These are phyloP conservation scores for Cephus spinipes DNA, from an alignment of 2,888 invertebrate species.

Conservation along the genomic window DNA sequence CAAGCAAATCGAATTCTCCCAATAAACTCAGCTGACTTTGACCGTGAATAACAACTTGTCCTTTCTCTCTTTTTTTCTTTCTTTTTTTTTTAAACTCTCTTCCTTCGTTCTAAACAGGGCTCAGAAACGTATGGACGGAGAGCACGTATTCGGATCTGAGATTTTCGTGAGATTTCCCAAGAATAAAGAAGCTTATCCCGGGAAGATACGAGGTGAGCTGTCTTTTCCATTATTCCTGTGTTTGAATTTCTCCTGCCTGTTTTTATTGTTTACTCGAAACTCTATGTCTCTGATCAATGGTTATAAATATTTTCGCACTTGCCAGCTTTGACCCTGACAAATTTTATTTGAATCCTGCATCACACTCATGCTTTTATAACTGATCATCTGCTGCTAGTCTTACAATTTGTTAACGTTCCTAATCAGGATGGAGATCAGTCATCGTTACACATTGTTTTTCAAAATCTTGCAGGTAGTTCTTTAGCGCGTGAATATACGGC, in stretches of 20 bases:
- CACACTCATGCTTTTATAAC: neutral
- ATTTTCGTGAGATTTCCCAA: constrained; percentile 70
- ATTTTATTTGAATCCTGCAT: neutral
- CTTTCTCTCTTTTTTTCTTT: neutral
- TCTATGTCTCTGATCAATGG: neutral
- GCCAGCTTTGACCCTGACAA: neutral
- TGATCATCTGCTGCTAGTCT: neutral
- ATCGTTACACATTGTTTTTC: neutral
- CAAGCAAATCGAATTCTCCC: neutral
- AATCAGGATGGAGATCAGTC: neutral
- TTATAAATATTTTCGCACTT: neutral
- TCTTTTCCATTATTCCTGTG: neutral
- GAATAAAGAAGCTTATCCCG: constrained; percentile 48
- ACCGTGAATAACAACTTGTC: constrained; percentile 6
- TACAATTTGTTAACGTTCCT: neutral
- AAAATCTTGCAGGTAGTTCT: constrained; percentile 33
- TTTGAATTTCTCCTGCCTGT: neutral
- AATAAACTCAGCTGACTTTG: neutral
- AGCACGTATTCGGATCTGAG: constrained; percentile 84
- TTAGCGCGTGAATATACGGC: constrained; percentile 42
- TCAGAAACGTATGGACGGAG: constrained; percentile 85
- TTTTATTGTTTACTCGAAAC: neutral
- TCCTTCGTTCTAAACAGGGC: constrained; percentile 71
- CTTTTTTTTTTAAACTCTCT: constrained; percentile 29
- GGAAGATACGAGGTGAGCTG: constrained; percentile 53